Percentiles rank a stretch among this genome's conserved stretches.
These are phyloP conservation scores for Phainopepla nitens DNA, from an alignment of 2,113 vertebrate genomes.

Conservation along the genomic window DNA sequence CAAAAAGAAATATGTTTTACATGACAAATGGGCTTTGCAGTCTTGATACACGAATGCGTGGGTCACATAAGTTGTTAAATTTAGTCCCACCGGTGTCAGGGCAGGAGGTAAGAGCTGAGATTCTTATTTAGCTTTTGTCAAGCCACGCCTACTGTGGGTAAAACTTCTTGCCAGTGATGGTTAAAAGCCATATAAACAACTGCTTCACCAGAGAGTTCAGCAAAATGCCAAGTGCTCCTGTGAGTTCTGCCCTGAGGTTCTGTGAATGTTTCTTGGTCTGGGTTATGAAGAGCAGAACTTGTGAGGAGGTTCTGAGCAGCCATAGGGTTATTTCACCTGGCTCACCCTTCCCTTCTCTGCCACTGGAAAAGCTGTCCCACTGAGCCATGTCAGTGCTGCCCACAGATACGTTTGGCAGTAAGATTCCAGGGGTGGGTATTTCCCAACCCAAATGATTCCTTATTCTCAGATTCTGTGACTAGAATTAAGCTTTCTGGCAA, in stretches of 20 bases:
- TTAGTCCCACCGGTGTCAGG: neutral
- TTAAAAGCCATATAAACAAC: neutral
- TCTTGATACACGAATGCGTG: neutral
- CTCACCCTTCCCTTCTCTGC: neutral
- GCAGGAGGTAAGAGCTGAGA: neutral
- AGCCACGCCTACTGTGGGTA: neutral
- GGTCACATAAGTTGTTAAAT: neutral
- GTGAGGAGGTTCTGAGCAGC: neutral
- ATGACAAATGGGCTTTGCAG: neutral
- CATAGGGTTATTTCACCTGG: neutral
- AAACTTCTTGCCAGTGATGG: neutral
- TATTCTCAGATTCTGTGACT: too few relatives aligned
- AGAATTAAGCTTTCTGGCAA: neutral
- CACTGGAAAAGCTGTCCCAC: neutral
- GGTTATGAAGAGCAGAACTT: neutral
- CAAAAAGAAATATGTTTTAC: neutral
- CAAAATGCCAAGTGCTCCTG: neutral
- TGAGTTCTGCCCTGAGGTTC: neutral
- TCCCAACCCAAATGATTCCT: neutral
- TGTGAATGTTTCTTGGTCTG: neutral
- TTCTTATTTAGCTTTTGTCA: neutral
- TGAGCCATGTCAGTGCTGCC: neutral
- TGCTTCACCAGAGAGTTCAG: neutral
- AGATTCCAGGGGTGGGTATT: neutral
- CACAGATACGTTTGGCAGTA: neutral